Conservation (phyloP, 2,797 vertebrate genomes). For the Lophius americanus region DNA sequence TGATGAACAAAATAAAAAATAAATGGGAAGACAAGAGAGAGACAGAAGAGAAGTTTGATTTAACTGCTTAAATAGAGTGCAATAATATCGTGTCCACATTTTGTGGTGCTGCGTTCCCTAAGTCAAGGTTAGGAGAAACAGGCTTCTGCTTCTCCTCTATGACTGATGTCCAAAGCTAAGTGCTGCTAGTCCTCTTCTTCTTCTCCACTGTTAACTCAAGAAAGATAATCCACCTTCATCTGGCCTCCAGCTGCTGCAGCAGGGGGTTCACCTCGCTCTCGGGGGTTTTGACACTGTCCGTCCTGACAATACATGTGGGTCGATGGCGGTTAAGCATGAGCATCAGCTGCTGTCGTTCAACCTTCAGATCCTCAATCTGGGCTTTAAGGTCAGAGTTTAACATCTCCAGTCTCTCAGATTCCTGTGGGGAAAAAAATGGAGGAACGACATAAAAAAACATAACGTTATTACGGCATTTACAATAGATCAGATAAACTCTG, state of each 20-base stretch:
- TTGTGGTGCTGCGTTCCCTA: slow-evolving; percentile 42
- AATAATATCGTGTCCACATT: slow-evolving; percentile 52
- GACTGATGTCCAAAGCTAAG: slow-evolving; percentile 66
- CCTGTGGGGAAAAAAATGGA: slow-evolving; percentile 74
- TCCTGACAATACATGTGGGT: slow-evolving; percentile 95
- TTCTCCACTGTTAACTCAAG: slow-evolving; percentile 60
- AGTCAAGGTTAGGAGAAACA: slow-evolving; percentile 49
- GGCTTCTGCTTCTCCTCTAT: slow-evolving; percentile 48
- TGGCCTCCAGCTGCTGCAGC: slow-evolving; percentile 89
- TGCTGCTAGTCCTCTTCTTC: slow-evolving; percentile 74
- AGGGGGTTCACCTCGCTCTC: slow-evolving; percentile 89
- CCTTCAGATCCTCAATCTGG: slow-evolving; percentile 96
- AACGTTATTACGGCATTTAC: neutral
- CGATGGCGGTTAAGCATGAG: slow-evolving; percentile 95
- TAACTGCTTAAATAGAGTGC: slow-evolving; percentile 54
- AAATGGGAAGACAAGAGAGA: slow-evolving; percentile 27
- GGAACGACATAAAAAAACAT: neutral
- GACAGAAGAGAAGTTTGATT: slow-evolving; percentile 27
- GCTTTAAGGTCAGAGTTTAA: slow-evolving; percentile 96
- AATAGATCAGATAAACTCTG: neutral
- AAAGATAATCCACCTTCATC: slow-evolving; percentile 75
- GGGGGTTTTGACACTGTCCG: slow-evolving; percentile 92
- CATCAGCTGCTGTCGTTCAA: slow-evolving; percentile 95
- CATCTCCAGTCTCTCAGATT: slow-evolving; percentile 94
- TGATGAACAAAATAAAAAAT: slow-evolving; percentile 35